phyloP scores from a whole-genome alignment of 2,888 invertebrate species.

The Blomia tropicalis region DNA sequence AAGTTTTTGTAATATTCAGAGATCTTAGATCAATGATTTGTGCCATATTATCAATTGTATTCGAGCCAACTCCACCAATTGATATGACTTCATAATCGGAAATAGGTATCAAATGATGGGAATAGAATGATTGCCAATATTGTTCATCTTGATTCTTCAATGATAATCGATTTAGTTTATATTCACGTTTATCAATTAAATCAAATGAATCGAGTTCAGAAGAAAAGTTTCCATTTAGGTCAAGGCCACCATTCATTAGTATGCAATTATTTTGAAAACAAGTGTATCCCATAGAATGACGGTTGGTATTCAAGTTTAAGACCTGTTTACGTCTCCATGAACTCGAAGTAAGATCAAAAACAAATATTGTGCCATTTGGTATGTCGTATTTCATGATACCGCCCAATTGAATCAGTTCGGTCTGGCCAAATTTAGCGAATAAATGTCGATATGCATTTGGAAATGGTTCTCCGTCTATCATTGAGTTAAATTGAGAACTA shows the following conservation, averaged over 20 bases:
- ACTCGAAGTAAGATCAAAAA: conserved; percentile 9
- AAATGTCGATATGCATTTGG: conserved; percentile 15
- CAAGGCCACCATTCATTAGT: conserved; percentile 19
- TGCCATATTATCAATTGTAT: background rate
- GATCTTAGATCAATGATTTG: conserved; percentile 19
- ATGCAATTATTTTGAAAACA: background rate
- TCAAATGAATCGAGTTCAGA: background rate
- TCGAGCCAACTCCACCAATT: conserved; percentile 16
- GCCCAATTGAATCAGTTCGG: conserved; percentile 15
- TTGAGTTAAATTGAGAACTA: background rate
- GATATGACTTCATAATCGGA: conserved; percentile 13
- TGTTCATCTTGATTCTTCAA: background rate
- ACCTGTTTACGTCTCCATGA: background rate
- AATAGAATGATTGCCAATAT: conserved; percentile 5
- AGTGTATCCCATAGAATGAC: conserved; percentile 11
- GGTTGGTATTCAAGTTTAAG: background rate
- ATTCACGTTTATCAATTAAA: conserved; percentile 9
- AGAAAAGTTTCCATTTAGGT: background rate
- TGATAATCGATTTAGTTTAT: background rate
- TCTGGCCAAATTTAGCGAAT: background rate
- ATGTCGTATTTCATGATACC: background rate
- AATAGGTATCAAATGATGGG: conserved; percentile 11
- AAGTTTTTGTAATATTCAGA: background rate
- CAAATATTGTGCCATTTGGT: conserved; percentile 1
- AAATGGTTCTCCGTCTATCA: background rate